Base-by-base conservation (phyloP, 2,797 vertebrate genomes). In the Gymnothorax reevesii region DNA sequence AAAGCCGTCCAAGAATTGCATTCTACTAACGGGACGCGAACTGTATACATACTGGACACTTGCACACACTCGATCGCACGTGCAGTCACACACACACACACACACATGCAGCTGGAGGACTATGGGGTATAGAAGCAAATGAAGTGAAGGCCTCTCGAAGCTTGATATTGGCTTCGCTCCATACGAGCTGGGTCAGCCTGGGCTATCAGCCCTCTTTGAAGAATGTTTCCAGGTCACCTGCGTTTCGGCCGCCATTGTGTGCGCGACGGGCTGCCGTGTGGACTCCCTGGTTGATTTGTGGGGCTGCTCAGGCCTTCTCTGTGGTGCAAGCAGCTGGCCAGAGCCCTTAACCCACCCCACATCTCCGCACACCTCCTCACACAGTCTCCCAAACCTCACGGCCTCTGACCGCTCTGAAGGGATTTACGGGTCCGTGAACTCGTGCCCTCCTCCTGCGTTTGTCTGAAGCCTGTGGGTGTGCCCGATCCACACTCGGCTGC, bases 401-500 rank as follows among this genome's bases (percentile, higher is more conserved):
- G 42, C 22, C 69, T n/a, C 27, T 52, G 59, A 66, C 22, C 20
- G 60, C 71, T 4, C 49, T 3, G 6, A 49, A 49, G 71, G 69
- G 69, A 22, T 25, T 69, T 79, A 57, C 60, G 4, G 10, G 62
- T 55, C 15, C 64, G 86, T 84, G 84, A 86, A 83, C 88, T 89
- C 85, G 88, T 83, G 75, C 82, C 77, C 42, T 90, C 83, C 88
- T 87, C 83, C 73, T 80, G 71, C 82, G 64, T 75, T 49, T 75
- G 17, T 15, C 27, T 4, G 10, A 49, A 42, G 71, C 27, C 71
- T 15, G 4, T 0, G 88, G 90, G 89, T 88, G 83, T 85, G 77
- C 62, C 88, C 89, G 91, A 86, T 86, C 57, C 77, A 27, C 82
- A 84, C 91, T 93, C 71, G 4, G 90, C 64, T 86, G 66, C 80